Evolutionary conservation across 1,140 invertebrate genomes (phyloP), one percentile per base, ranked within the genome.

Genomic region (Drosophila paulistorum): DNA sequence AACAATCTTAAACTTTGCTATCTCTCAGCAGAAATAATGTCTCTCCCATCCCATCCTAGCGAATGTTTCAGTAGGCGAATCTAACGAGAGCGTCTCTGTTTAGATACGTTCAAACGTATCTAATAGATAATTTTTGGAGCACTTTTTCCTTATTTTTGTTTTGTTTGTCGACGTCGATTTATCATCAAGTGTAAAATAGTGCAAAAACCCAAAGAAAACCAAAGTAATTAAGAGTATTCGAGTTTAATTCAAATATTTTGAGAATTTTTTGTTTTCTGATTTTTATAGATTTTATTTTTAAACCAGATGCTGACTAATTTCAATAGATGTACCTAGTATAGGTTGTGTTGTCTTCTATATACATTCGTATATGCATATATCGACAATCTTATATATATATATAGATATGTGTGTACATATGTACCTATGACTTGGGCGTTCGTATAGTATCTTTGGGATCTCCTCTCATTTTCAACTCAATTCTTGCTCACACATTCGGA

Each of bases 1-100:
- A 57, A 55, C 45, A 58, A 58, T 35, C 55, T 58, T 67, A 75
- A 75, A 77, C 66, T 70, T 64, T 75, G 74, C 73, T 70, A 77
- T 77, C 23, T 59, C 65, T 45, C 39, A 3, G 11, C 11, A 33
- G 11, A 23, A 26, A 13, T 37, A 26, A 26, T 4, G 33, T 39
- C 14, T 54, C 14, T 20, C 7, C 17, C 33, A 13, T 33, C 11
- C 3, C 33, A 35, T 48, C 48, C 65, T 54, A 26, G 23, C 30
- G 41, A 7, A 14, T 39, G 37, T 58, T 30, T 68, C 72, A 75
- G 73, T 76, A 76, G 74, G 73, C 73, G 73, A 59, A 76, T 59
- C 73, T 66, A 37, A 61, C 65, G 42, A 42, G 69, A 67, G 45
- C 17, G 57, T 45, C 23, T 60, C 14, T 30, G 30, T 30, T 11